These are phyloP conservation scores for Cephalopachus bancanus DNA, from an alignment of 2,797 vertebrate genomes.

Conservation along the genomic window DNA sequence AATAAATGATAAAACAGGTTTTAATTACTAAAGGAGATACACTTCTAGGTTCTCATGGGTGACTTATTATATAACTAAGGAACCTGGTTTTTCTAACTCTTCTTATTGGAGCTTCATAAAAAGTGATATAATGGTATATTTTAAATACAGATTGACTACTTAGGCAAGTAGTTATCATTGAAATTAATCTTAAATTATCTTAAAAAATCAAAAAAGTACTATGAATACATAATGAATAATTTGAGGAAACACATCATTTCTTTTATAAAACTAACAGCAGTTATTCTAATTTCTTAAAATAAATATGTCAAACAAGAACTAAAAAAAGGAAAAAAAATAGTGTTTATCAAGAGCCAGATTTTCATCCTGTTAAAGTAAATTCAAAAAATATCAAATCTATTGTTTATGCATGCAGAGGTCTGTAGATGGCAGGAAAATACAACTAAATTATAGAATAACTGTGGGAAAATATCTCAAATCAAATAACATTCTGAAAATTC, in stretches of 20 bases:
- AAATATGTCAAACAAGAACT: not conserved
- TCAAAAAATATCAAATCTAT: not conserved
- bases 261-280: not conserved
- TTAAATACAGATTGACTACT: not conserved
- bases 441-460: constrained; percentile 69
- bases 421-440: constrained; percentile 53
- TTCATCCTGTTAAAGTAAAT: constrained; percentile 48
- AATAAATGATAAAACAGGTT: not conserved
- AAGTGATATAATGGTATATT: not conserved
- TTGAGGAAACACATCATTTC: not conserved
- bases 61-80: not conserved
- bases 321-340: not conserved
- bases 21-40: not conserved
- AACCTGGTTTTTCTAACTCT: not conserved
- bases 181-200: constrained; percentile 24
- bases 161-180: not conserved
- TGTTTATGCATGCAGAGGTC: constrained; percentile 57
- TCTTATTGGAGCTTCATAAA: not conserved
- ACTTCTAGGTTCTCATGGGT: not conserved
- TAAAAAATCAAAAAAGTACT: not conserved
- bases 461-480: constrained; percentile 68
- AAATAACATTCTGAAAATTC: constrained; percentile 73
- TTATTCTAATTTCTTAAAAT: not conserved
- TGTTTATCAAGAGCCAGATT: not conserved
- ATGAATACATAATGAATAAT: not conserved